Percentiles rank a stretch among this genome's conserved stretches.
Conservation (phyloP, 1,140 invertebrate genomes). For the Trachelipus rathkii region DNA sequence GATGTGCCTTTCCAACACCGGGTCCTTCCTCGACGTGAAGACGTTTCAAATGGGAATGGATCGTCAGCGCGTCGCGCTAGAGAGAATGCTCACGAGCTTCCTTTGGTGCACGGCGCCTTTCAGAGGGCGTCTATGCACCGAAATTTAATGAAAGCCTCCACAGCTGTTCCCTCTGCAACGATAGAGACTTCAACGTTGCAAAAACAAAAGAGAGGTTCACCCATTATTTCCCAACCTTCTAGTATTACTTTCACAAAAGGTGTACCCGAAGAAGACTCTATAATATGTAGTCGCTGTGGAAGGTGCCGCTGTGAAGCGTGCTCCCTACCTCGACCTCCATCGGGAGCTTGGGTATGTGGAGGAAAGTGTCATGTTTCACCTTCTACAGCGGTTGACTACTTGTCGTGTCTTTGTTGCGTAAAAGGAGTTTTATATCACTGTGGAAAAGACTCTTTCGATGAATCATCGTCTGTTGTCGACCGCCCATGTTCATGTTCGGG, state of each 20-base stretch:
- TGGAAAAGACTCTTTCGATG: constrained; percentile 66
- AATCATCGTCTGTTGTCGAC: constrained; percentile 65
- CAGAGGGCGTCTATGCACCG: constrained; percentile 30
- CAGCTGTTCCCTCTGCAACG: background rate
- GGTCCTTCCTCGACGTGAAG: constrained; percentile 36
- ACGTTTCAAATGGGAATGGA: constrained; percentile 18
- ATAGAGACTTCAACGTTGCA: constrained; percentile 31
- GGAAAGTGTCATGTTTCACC: constrained; percentile 79
- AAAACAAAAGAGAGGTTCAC: constrained; percentile 32
- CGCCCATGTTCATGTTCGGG: constrained; percentile 80
- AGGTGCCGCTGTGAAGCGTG: constrained; percentile 82
- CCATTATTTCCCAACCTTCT: constrained; percentile 45
- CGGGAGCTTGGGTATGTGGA: constrained; percentile 80
- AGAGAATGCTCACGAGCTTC: constrained; percentile 56
- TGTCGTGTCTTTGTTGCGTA: constrained; percentile 87
- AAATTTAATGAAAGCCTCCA: constrained; percentile 20
- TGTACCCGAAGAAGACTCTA: constrained; percentile 56
- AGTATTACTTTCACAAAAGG: constrained; percentile 34
- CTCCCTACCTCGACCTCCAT: constrained; percentile 72
- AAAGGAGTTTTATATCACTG: constrained; percentile 90
- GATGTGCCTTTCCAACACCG: constrained; percentile 65
- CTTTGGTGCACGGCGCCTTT: constrained; percentile 30
- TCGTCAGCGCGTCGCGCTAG: constrained; percentile 38
- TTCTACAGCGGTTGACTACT: constrained; percentile 77
- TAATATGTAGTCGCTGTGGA: constrained; percentile 78